Base-by-base conservation (phyloP, 2,888 invertebrate species). In the Gonocerus acuteangulatus region DNA sequence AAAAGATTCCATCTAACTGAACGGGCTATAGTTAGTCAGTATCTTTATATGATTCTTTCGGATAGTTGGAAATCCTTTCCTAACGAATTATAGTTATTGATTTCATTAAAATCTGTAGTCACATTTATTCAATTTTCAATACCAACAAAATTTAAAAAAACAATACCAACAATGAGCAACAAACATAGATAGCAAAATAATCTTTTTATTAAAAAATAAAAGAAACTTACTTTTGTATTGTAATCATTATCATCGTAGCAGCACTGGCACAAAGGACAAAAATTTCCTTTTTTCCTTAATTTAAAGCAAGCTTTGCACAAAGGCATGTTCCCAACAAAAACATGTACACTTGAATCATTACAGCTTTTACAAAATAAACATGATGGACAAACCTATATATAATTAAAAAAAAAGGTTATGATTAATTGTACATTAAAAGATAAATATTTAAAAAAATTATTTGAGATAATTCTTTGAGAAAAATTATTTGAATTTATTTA, bases 171-270 rank as follows among this genome's bases (percentile, higher is more conserved):
- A n/a, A n/a, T n/a, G n/a, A n/a, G n/a, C n/a, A n/a, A n/a, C n/a
- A n/a, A n/a, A n/a, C n/a, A n/a, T n/a, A n/a, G n/a, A n/a, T n/a
- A n/a, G n/a, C n/a, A n/a, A n/a, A n/a, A n/a, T n/a, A n/a, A n/a
- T n/a, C n/a, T n/a, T n/a, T n/a, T n/a, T n/a, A n/a, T n/a, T n/a
- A n/a, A n/a, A n/a, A n/a, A n/a, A n/a, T n/a, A n/a, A n/a, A n/a
- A n/a, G n/a, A 18, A 7, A 23, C 16, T 49, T 74, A 85, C 85
- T 80, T 88, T 87, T 68, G 86, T 83, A 71, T 90, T 89, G 74
- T 88, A 92, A 73, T 93, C 93, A 72, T 92, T 90, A 72, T 93
- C 91, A 69, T 91, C 86, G 75, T 93, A 93, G 73, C 90, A 92
- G 67, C 87, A 86, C 71, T 92, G 88, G 75, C 95, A 95, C 1